These are phyloP conservation scores for Erythrocercus mccallii DNA, from an alignment of 2,113 vertebrate genomes.

Conservation along the genomic window DNA sequence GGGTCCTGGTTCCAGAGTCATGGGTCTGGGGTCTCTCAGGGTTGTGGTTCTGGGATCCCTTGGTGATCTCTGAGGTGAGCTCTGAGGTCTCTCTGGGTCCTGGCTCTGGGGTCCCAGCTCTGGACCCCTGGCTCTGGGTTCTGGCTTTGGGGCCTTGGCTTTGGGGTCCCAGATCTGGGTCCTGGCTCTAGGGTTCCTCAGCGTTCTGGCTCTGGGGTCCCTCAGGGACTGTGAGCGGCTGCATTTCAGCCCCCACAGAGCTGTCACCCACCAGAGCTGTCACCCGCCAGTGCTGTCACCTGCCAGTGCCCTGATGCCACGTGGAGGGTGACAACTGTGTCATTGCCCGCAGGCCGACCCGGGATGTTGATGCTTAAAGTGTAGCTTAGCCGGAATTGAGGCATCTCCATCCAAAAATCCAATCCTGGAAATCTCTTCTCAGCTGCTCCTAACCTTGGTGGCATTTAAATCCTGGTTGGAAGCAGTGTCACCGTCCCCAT, in stretches of 20 bases:
- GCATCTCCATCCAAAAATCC: constrained; percentile 41
- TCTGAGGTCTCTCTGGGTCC: no score
- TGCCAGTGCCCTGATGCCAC: not conserved
- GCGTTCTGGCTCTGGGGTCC: not conserved
- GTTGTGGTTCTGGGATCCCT: not conserved
- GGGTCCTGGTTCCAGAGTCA: not conserved
- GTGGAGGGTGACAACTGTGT: not conserved
- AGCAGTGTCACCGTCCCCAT: not conserved
- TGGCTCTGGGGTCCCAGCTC: not conserved
- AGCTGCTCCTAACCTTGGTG: constrained; percentile 53
- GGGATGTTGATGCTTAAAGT: not conserved
- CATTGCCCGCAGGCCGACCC: not conserved
- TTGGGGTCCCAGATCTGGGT: not conserved
- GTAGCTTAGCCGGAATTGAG: constrained; percentile 40
- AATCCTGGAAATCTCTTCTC: constrained; percentile 57
- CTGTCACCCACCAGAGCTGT: not conserved
- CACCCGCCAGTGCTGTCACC: not conserved
- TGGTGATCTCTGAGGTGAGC: no score
- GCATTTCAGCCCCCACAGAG: fast-evolving
- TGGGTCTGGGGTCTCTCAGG: not conserved
- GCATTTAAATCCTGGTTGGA: constrained; percentile 49
- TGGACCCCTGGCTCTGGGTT: not conserved
- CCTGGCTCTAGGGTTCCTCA: not conserved
- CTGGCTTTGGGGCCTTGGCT: not conserved
- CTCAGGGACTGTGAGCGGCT: fast-evolving